phyloP scores from a whole-genome alignment of 2,888 invertebrate genomes.

The Leptopilina syphax region DNA sequence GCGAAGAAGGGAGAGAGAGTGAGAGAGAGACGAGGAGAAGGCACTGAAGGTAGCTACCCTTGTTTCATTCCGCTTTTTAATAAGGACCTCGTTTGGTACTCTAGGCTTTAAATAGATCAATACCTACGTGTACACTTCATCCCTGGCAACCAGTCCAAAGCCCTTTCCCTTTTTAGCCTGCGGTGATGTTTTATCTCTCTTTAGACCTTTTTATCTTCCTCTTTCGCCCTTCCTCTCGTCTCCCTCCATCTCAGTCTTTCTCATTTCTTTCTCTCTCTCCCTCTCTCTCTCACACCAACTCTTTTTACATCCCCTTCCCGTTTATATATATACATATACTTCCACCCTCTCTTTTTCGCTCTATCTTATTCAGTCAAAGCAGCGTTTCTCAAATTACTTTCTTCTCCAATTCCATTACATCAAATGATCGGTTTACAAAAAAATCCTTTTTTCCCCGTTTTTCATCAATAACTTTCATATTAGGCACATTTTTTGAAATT shows the following conservation, averaged over 20 bases:
- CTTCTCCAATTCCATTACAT: not conserved
- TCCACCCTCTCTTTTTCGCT: slow-evolving; percentile 49
- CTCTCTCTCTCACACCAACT: slow-evolving; percentile 50
- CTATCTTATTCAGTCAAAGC: slow-evolving; percentile 35
- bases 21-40: slow-evolving; percentile 48
- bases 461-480: not conserved
- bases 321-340: slow-evolving; percentile 31
- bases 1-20: slow-evolving; percentile 22
- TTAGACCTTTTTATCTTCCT: slow-evolving; percentile 46
- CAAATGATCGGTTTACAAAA: not conserved
- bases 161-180: slow-evolving; percentile 70
- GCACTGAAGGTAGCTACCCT: slow-evolving; percentile 61
- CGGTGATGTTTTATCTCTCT: slow-evolving; percentile 73
- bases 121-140: slow-evolving; percentile 74
- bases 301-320: slow-evolving; percentile 45
- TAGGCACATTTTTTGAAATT: too few species aligned
- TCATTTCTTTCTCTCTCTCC: slow-evolving; percentile 50
- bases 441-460: not conserved
- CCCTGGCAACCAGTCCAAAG: slow-evolving; percentile 75
- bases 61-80: slow-evolving; percentile 77
- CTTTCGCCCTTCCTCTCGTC: slow-evolving; percentile 49
- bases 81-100: slow-evolving; percentile 78
- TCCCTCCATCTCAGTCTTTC: slow-evolving; percentile 48
- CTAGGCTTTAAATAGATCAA: slow-evolving; percentile 77
- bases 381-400: slow-evolving; percentile 34